These are phyloP conservation scores for Tachysurus vachellii DNA, from an alignment of 2,113 vertebrate genomes.

Conservation along the genomic window DNA sequence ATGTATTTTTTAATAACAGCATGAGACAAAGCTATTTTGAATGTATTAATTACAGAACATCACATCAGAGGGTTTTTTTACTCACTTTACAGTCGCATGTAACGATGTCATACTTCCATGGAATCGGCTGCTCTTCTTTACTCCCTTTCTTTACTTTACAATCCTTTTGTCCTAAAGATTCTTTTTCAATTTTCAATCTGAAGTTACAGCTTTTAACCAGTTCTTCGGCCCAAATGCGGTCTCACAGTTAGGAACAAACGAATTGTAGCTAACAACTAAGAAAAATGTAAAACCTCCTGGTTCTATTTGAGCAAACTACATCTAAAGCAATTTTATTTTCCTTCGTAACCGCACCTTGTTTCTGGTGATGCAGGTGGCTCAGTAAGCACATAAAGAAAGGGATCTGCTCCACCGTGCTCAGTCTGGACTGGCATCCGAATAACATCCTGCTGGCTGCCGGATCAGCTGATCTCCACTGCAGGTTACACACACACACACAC, in stretches of 20 bases:
- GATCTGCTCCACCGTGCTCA: slow-evolving; percentile 76
- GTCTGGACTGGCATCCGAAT: slow-evolving; percentile 80
- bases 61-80: not conserved
- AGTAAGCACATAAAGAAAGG: slow-evolving; percentile 82
- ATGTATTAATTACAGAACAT: not conserved
- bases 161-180: too few relatives aligned
- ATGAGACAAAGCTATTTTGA: not conserved
- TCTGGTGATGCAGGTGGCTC: slow-evolving; percentile 71
- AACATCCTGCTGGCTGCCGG: slow-evolving; percentile 78
- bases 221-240: not conserved
- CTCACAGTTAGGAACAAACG: not conserved
- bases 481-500: slow-evolving; percentile 58
- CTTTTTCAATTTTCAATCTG: not conserved
- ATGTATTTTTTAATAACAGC: not conserved
- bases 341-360: not conserved
- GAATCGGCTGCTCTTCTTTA: too few relatives aligned
- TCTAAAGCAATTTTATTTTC: not conserved
- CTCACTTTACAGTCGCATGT: too few relatives aligned
- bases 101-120: too few relatives aligned
- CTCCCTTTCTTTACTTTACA: too few relatives aligned
- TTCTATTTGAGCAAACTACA: not conserved
- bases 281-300: not conserved
- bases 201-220: not conserved
- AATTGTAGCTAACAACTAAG: not conserved
- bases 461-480: slow-evolving; percentile 77